Base-by-base conservation (phyloP, 2,888 invertebrate genomes). In the Macropis europaea region DNA sequence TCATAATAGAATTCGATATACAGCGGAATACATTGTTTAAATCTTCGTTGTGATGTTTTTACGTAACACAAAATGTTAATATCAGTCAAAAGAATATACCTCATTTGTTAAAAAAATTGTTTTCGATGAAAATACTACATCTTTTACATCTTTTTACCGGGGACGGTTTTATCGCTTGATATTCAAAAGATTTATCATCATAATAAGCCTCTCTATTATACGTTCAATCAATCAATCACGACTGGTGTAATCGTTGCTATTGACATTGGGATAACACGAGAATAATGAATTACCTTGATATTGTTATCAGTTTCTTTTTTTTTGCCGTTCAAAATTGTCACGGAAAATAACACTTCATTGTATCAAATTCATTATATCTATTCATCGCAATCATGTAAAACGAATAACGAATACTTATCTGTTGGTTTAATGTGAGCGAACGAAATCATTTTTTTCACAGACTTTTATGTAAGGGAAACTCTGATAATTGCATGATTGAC, bases 211-310 rank as follows among this genome's bases (percentile, higher is more conserved):
- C 7, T 45, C 17, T 22, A 11, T n/a, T 34, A n/a, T n/a, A 17
- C 52, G 38, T 52, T 67, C 64, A 28, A 50, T 62, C 45, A 26
- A 62, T 62, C 67, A 67, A 67, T 48, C 62, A 68, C 52, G 26
- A 26, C 52, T 52, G 26, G 30, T 64, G 13, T 40, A 64, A 69
- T 69, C 52, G 40, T 32, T 19, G 17, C 32, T 40, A 52, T 43
- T 57, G 64, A 63, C 38, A n/a, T 38, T n/a, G n/a, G 24, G 43
- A 52, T 69, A 63, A 63, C 57, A 22, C n/a, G 5, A 30, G 45
- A 32, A 38, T 57, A 57, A 57, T 64, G 52, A 69, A 69, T 64
- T 42, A 63, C 26, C 43, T 9, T 38, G 32, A 52, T 26, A n/a
- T n/a, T n/a, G 15, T 45, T 57, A 64, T 53, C 52, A 13, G n/a